Evolutionary conservation across 2,797 vertebrate genomes (phyloP).

Genomic region (Apogon talboti): DNA sequence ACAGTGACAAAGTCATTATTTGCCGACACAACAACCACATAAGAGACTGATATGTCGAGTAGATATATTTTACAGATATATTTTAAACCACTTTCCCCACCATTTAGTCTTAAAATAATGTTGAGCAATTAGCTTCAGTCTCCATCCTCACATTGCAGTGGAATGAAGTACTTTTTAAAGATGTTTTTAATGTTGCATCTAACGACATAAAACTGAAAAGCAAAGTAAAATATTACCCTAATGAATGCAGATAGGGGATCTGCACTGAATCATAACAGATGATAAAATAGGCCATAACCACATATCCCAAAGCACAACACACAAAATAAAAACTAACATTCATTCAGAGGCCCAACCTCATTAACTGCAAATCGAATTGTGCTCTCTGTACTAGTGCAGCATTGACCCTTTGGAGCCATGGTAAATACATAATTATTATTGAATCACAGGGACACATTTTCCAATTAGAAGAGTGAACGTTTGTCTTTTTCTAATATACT

Average conservation of each 20-base stretch:
- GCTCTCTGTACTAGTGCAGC: conserved; percentile 28
- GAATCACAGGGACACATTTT: conserved; percentile 67
- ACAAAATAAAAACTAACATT: conserved; percentile 63
- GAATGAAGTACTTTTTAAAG: conserved; percentile 5
- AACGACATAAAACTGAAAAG: conserved; percentile 29
- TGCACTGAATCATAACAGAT: conserved; percentile 38
- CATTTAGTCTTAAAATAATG: background rate
- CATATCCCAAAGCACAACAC: conserved; percentile 56
- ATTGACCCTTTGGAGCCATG: conserved; percentile 59
- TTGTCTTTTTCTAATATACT: conserved; percentile 48
- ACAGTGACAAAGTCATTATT: conserved; percentile 32
- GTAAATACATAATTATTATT: conserved; percentile 68
- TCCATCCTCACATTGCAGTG: background rate
- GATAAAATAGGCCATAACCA: conserved; percentile 53
- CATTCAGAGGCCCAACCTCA: conserved; percentile 57
- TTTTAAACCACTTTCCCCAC: background rate
- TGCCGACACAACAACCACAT: conserved; percentile 21
- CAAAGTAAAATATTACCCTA: conserved; percentile 24
- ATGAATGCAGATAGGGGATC: conserved; percentile 25
- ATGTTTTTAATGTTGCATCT: conserved; percentile 8
- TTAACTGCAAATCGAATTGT: conserved; percentile 65
- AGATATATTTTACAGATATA: background rate
- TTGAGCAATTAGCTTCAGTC: conserved; percentile 4
- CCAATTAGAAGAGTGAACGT: conserved; percentile 65
- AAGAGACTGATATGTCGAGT: conserved; percentile 15